These are phyloP conservation scores for Andrena fulva DNA, from an alignment of 2,888 invertebrate species.

Conservation along the genomic window DNA sequence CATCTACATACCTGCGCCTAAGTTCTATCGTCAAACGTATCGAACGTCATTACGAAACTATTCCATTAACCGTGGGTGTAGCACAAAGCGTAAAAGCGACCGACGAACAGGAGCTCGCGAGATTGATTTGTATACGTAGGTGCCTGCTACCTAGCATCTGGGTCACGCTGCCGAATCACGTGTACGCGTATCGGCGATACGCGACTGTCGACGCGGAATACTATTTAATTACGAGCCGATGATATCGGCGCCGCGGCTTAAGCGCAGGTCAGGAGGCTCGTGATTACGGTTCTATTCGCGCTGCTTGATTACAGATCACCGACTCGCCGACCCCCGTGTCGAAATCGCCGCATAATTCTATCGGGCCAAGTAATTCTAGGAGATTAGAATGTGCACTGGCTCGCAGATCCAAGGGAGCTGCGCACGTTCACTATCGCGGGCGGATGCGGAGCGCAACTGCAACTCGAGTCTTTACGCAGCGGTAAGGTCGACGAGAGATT, in stretches of 20 bases:
- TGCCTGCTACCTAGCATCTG: neutral
- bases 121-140: slow-evolving; percentile 12
- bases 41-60: slow-evolving; percentile 35
- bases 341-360: neutral
- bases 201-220: slow-evolving; percentile 3
- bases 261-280: neutral
- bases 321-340: neutral
- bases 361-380: neutral
- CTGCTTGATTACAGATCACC: slow-evolving; percentile 12
- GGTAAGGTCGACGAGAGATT: too few species aligned
- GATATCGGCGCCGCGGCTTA: neutral
- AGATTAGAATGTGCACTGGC: neutral
- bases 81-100: slow-evolving; percentile 21
- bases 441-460: too few species aligned
- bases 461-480: too few species aligned
- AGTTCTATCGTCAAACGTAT: neutral
- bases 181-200: slow-evolving; percentile 9
- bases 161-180: slow-evolving; percentile 8
- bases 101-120: slow-evolving; percentile 22
- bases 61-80: slow-evolving; percentile 32
- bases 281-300: slow-evolving; percentile 25
- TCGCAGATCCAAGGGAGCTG: neutral
- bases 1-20: too few species aligned
- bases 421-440: neutral
- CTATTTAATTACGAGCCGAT: slow-evolving; percentile 31